Evolutionary conservation across 2,888 invertebrate species (phyloP), one percentile per base, ranked within the genome.

Genomic region (Sesia bembeciformis): DNA sequence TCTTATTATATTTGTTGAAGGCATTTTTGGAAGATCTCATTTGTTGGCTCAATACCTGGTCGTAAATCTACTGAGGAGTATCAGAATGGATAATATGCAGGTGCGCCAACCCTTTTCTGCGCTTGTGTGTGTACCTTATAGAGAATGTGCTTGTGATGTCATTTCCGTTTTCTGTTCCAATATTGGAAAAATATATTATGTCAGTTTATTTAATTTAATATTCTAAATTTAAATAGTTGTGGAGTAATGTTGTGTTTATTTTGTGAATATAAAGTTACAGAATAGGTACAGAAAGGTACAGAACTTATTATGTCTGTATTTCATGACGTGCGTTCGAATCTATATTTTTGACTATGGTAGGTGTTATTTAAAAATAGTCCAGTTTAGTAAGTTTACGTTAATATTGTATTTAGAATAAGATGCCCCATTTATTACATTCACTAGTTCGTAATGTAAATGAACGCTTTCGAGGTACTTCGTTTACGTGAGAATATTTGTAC

Each of bases 401-500:
- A 77, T 80, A 82, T 82, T 75, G 83, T 83, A 78, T 84, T 84
- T 77, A 76, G 75, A 74, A 66, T 70, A 72, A 78, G 81, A 84
- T 87, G 80, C 81, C 79, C 81, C 86, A 84, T 88, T 87, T 88
- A 85, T 86, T 82, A 86, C 85, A 84, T 85, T 84, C 80, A 81
- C 81, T 56, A 61, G 58, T 58, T 57, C 46, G 57, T 78, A 81
- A 86, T 85, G 84, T 87, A 86, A 88, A 87, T 85, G 83, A 84
- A 87, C 81, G 85, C 76, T 78, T 83, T 80, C 80, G 81, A 78
- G 75, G 83, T 86, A 84, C 83, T 50, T 79, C 80, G 83, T 74
- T 85, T 87, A 87, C 88, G 88, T 89, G 88, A 89, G 87, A 88
- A 88, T 88, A 89, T 89, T 86, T 87, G 83, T 88, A 46, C 8